Conservation (phyloP, 1,140 invertebrate genomes). For the Protaetia brevitarsis region DNA sequence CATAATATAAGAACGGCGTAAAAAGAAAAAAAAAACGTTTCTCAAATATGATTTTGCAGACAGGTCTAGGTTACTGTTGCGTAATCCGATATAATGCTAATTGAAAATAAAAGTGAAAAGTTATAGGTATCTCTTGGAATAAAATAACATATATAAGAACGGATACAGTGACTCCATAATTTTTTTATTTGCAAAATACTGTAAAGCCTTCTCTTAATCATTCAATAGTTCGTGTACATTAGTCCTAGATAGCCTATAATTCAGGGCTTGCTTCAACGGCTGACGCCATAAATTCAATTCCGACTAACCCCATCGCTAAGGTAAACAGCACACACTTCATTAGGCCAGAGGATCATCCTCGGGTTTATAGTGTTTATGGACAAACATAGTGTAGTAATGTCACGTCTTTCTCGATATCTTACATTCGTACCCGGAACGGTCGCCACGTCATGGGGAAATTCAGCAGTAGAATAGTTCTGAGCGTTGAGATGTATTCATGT, state of each 20-base stretch:
- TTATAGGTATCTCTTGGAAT: too few relatives aligned
- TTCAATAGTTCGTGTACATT: not conserved
- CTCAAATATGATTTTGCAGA: too few relatives aligned
- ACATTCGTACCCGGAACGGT: not conserved
- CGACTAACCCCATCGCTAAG: slow-evolving; percentile 36
- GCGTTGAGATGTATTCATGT: not conserved
- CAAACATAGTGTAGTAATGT: slow-evolving; percentile 35
- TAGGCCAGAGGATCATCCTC: slow-evolving; percentile 41
- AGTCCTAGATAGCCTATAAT: not conserved
- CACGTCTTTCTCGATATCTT: slow-evolving; percentile 22
- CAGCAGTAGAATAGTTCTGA: not conserved
- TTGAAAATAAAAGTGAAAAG: too few relatives aligned
- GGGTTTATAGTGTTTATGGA: slow-evolving; percentile 46
- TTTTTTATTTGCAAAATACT: too few relatives aligned
- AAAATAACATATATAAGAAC: too few relatives aligned
- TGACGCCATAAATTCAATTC: slow-evolving; percentile 25
- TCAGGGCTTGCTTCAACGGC: not conserved
- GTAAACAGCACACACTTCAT: slow-evolving; percentile 44
- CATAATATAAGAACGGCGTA: too few relatives aligned
- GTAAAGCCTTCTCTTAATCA: too few relatives aligned
- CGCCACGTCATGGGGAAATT: not conserved
- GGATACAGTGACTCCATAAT: too few relatives aligned
- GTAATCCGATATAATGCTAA: too few relatives aligned
- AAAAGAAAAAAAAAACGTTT: too few relatives aligned
- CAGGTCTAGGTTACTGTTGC: too few relatives aligned